These are phyloP conservation scores for Dendrolimus pini DNA, from an alignment of 2,888 invertebrate species.

Conservation along the genomic window DNA sequence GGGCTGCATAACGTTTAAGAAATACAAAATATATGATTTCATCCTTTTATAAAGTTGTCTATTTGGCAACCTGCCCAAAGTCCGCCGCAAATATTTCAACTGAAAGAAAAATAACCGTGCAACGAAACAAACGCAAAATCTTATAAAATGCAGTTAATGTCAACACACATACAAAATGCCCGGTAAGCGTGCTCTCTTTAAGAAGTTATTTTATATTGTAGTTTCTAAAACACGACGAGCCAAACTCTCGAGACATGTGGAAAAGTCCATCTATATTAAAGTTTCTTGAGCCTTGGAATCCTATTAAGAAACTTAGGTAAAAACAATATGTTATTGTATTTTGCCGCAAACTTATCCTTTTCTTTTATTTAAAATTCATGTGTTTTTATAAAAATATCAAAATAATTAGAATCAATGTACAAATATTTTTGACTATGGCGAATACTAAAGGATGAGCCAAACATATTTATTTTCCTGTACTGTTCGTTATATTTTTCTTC, in stretches of 20 bases:
- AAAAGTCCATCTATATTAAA: constrained; percentile 32
- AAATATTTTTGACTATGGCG: too few species aligned
- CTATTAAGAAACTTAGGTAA: constrained; percentile 16
- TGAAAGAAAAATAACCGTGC: constrained; percentile 53
- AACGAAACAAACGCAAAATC: constrained; percentile 59
- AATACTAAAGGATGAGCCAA: too few species aligned
- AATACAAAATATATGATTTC: constrained; percentile 30
- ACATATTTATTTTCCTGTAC: too few species aligned
- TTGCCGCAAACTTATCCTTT: too few species aligned
- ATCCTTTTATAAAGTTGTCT: constrained; percentile 56
- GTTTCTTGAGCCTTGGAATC: constrained; percentile 32
- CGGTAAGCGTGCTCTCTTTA: constrained; percentile 41
- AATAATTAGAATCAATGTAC: too few species aligned
- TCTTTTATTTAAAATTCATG: too few species aligned
- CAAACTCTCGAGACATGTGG: constrained; percentile 35
- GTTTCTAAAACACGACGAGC: constrained; percentile 13
- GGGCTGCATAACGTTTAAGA: too few species aligned
- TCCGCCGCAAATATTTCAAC: constrained; percentile 52
- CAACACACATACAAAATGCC: constrained; percentile 52
- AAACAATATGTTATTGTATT: constrained; percentile 1
- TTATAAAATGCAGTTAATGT: constrained; percentile 67
- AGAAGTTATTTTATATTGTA: constrained; percentile 49
- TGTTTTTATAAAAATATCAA: too few species aligned
- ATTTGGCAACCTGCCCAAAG: constrained; percentile 59
- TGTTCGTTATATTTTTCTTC: too few species aligned